phyloP scores from a whole-genome alignment of 1,140 invertebrate species.

The Rhizoglyphus robini region DNA sequence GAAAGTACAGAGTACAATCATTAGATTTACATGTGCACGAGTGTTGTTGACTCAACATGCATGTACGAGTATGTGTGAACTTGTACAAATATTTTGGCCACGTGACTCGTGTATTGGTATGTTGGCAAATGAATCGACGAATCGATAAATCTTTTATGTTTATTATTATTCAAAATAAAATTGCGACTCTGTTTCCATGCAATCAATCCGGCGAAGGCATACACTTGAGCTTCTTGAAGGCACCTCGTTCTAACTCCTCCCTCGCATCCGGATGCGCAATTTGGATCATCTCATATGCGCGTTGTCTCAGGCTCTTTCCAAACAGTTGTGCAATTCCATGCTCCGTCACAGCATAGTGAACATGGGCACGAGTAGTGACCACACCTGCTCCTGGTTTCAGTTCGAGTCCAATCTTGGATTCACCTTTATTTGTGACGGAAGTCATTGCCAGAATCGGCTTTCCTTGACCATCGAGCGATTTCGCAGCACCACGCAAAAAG shows the following conservation, averaged over 20 bases:
- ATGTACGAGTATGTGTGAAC: too few species aligned
- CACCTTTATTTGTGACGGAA: constrained; percentile 65
- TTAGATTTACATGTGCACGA: too few species aligned
- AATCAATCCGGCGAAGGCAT: constrained; percentile 54
- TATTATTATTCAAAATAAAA: too few species aligned
- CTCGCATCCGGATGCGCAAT: constrained; percentile 80
- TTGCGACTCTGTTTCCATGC: too few species aligned
- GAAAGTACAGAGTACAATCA: too few species aligned
- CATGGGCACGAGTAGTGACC: constrained; percentile 78
- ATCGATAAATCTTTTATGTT: too few species aligned
- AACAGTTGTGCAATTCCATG: constrained; percentile 78
- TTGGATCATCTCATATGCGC: constrained; percentile 74
- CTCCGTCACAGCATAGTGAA: constrained; percentile 85
- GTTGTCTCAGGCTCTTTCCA: constrained; percentile 70
- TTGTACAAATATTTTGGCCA: too few species aligned
- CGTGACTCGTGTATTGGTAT: too few species aligned
- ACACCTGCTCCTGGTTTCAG: constrained; percentile 76
- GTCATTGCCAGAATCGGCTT: constrained; percentile 87
- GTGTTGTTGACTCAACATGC: too few species aligned
- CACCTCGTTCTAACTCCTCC: constrained; percentile 66
- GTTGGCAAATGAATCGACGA: too few species aligned
- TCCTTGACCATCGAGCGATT: constrained; percentile 68
- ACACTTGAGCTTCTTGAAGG: constrained; percentile 69
- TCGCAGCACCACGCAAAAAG: constrained; percentile 81
- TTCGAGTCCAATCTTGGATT: constrained; percentile 70